A percentile compares a stretch with the other conserved stretches of the same genome.
Conservation (phyloP, 2,888 invertebrate species). For the Galerucella calmariensis region DNA sequence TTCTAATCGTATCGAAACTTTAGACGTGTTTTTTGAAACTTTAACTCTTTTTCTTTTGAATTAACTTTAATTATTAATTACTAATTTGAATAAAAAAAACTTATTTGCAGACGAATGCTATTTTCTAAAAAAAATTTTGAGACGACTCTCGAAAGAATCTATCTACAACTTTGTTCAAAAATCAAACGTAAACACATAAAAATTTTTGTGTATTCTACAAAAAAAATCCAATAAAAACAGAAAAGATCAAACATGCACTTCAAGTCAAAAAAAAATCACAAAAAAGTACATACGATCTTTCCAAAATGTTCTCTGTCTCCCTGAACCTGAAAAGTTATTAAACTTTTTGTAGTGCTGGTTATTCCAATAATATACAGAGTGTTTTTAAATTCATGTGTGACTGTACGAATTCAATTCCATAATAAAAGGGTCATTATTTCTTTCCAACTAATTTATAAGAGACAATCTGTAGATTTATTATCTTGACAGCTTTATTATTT, state of each 20-base stretch:
- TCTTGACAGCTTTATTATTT: background rate
- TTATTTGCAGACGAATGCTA: no score
- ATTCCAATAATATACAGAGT: background rate
- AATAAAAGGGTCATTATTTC: no score
- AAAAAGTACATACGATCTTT: conserved; percentile 82
- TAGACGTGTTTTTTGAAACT: no score
- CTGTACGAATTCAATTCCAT: background rate
- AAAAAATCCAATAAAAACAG: conserved; percentile 5
- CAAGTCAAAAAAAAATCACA: conserved; percentile 30
- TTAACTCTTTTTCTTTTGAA: no score
- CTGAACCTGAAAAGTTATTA: conserved; percentile 78
- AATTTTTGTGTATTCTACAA: conserved; percentile 9
- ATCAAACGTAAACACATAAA: background rate
- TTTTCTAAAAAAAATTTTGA: background rate
- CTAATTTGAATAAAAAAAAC: no score
- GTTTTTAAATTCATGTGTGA: background rate
- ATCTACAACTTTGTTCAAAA: background rate
- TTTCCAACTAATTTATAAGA: no score
- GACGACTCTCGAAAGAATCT: background rate
- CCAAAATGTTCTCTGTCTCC: conserved; percentile 85
- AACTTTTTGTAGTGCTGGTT: background rate
- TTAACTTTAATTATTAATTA: no score
- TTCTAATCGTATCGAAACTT: no score
- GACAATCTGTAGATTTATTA: background rate
- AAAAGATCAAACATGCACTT: conserved; percentile 24